Conservation (phyloP, 2,888 invertebrate genomes). For the Drosophila ochracea region DNA sequence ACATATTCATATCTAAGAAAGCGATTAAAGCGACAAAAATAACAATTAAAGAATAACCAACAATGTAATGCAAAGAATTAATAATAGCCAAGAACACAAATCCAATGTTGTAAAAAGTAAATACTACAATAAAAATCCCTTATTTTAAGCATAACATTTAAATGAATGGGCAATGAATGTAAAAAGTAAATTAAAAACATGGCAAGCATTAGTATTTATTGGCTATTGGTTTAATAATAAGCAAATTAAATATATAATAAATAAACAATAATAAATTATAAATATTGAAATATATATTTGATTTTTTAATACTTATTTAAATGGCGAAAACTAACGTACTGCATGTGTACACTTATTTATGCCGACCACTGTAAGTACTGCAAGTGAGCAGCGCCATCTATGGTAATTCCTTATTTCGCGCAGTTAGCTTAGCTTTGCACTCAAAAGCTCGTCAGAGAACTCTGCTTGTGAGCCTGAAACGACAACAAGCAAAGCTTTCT, state of each 20-base stretch:
- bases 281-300: constrained; percentile 29
- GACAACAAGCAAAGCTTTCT: constrained; percentile 28
- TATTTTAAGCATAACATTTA: constrained; percentile 40
- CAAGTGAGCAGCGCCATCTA: constrained; percentile 14
- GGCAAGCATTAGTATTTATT: constrained; percentile 50
- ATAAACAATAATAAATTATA: constrained; percentile 75
- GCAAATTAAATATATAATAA: constrained; percentile 52
- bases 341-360: background rate
- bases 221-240: constrained; percentile 59
- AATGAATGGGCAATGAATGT: constrained; percentile 44
- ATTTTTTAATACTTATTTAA: too few species aligned
- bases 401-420: background rate
- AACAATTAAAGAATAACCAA: constrained; percentile 31
- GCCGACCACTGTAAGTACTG: background rate
- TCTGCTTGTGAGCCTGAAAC: background rate
- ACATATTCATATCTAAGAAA: constrained; percentile 65
- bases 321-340: background rate
- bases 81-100: constrained; percentile 23
- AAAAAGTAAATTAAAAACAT: constrained; percentile 57
- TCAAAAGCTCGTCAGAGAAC: constrained; percentile 14
- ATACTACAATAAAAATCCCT: constrained; percentile 32
- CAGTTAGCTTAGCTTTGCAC: background rate
- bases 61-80: constrained; percentile 18
- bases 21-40: constrained; percentile 26
- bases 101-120: constrained; percentile 59